Percentiles rank a stretch among this genome's conserved stretches.
Conservation (phyloP, 2,113 vertebrate species). For the Carassius auratus region DNA sequence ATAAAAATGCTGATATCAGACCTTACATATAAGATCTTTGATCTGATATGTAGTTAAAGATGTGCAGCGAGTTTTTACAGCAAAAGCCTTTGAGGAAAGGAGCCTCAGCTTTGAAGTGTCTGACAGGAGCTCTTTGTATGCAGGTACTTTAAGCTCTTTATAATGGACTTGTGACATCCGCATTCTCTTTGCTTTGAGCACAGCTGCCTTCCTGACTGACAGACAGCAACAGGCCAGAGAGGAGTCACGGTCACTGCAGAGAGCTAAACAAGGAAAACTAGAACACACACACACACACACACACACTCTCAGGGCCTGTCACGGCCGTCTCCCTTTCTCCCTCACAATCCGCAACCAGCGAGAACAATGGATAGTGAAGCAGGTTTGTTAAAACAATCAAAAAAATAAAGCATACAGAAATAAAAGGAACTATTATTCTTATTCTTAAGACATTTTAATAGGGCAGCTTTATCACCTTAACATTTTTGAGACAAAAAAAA, state of each 20-base stretch:
- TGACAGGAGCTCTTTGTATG: conserved; percentile 15
- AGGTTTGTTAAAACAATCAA: background rate
- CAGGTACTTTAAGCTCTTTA: conserved; percentile 5
- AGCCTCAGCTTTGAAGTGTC: background rate
- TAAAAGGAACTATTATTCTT: background rate
- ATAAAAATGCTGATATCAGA: too few species aligned
- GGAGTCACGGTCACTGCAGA: background rate
- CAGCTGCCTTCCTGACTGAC: background rate
- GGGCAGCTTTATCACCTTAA: background rate
- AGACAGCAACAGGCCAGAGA: background rate
- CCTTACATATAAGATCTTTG: background rate
- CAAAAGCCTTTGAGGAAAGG: background rate
- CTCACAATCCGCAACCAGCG: background rate
- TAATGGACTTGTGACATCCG: conserved; percentile 15
- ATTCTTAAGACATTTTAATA: background rate
- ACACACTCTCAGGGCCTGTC: background rate
- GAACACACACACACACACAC: background rate
- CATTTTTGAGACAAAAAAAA: too few species aligned
- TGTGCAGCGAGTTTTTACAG: background rate
- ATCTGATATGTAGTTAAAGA: background rate
- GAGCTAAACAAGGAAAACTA: background rate
- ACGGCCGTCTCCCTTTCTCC: background rate
- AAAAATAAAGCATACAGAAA: background rate
- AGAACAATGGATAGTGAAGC: conserved; percentile 2
- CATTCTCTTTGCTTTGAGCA: conserved; percentile 14